Percentiles rank a stretch among this genome's conserved stretches.
Evolutionary conservation across 23 tunicate genomes (phyloP).

Genomic region (Clavelina lepadiformis): DNA sequence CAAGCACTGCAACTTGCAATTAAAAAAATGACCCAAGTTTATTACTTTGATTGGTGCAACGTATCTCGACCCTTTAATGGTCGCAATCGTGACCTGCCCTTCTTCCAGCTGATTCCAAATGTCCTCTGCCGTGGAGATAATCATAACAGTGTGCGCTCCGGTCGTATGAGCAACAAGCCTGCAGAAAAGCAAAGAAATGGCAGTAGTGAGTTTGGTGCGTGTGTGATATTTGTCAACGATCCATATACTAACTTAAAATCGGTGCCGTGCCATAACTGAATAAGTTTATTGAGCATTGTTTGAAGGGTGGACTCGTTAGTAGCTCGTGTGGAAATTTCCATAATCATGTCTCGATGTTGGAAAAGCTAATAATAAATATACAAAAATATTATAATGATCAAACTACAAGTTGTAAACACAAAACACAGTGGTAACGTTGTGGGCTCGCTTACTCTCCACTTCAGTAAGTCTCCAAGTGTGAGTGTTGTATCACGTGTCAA

Average conservation of each 20-base stretch:
- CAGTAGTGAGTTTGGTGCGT: too few relatives aligned
- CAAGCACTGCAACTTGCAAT: too few relatives aligned
- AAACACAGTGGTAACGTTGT: not conserved
- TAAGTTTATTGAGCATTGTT: conserved; percentile 64
- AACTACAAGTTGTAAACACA: not conserved
- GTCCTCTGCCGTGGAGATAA: conserved; percentile 74
- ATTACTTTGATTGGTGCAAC: conserved; percentile 79
- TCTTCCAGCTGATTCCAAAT: conserved; percentile 82
- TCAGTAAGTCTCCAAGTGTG: conserved; percentile 73
- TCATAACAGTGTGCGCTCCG: conserved; percentile 59
- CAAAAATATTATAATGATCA: not conserved
- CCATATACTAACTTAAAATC: conserved; percentile 76
- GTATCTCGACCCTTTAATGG: conserved; percentile 95
- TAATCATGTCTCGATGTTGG: conserved; percentile 78
- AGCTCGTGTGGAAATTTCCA: conserved; percentile 89
- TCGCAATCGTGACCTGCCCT: conserved; percentile 87
- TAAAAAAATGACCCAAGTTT: too few relatives aligned
- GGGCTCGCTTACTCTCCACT: conserved; percentile 52
- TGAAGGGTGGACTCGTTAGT: conserved; percentile 84
- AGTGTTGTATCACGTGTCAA: conserved; percentile 61
- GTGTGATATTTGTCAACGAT: not conserved
- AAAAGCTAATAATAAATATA: conserved; percentile 31
- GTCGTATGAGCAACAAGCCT: conserved; percentile 51
- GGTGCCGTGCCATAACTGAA: conserved; percentile 66
- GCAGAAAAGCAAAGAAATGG: too few relatives aligned